Base-by-base conservation (phyloP, 2,113 vertebrate genomes). In the Anser cygnoides region DNA sequence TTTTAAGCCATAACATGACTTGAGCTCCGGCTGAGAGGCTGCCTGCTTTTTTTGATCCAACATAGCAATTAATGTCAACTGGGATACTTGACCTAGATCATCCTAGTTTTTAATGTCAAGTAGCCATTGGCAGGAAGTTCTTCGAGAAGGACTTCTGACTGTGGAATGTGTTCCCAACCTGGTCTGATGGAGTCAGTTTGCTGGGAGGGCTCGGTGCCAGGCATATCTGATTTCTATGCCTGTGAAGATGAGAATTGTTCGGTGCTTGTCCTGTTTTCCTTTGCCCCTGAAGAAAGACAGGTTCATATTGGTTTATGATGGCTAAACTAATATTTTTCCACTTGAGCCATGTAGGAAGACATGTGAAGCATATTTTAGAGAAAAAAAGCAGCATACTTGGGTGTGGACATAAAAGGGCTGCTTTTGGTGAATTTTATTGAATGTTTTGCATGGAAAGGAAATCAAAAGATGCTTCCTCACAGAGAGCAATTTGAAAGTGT, bases 101-200 rank as follows among this genome's bases (percentile, higher is more conserved):
- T 96, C 31, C 76, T 84, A 44, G 49, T 66, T 94, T 93, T 92
- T 96, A 94, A 95, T 97, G 95, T 96, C 93, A 96, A 91, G 90
- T 90, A 92, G 92, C 86, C 89, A 84, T 93, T 93, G 90, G 90
- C 93, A 96, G 95, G 95, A 97, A 95, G 93, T 94, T 95, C 93
- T 96, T 78, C 0, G 4, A 96, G 92, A 84, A 93, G 89, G 70
- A 43, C 74, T 94, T 84, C 44, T 84, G 89, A 66, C 73, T 70
- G 8, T 87, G 95, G 92, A 93, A 96, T 82, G 92, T 35, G 50
- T 67, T 94, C 66, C 86, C 57, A 84, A 72, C 80, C 84, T 96
- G 77, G 90, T 23, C 37, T 49, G 49, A 50, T 73, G 67, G 93
- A 78, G 70, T 94, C 11, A 3, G 68, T 89, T 96, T 43, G 21